Evolutionary conservation across 2,888 invertebrate species (phyloP), one percentile per base, ranked within the genome.

Genomic region (Eupithecia centaureata): DNA sequence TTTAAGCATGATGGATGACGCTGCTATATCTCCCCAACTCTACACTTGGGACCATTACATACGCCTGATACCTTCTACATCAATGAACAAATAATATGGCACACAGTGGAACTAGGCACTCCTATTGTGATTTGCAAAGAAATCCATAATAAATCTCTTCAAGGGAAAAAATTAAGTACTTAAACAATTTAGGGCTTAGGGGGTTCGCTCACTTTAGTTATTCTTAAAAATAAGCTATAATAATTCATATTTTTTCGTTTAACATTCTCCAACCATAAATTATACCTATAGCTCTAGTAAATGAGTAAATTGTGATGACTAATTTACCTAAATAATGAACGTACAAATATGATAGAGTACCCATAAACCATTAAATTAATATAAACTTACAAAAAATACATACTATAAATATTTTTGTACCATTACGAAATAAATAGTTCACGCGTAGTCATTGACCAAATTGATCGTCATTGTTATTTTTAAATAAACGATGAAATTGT

Each of bases 261-360:
- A 72, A 72, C 65, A 78, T 80, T 30, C 79, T 85, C 82, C 85
- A 83, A 84, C 77, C 81, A 78, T 85, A 83, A 67, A 76, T 79
- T 67, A 76, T 75, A 74, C 54, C 54, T 28, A 22, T 86, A 87
- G 79, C 74, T 75, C 76, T 56, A 30, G 73, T 86, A 86, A 83
- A 81, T 82, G 82, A 82, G 76, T 82, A 83, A 84, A 88, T 84
- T 91, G 88, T 90, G 87, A 89, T 90, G 85, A 80, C 79, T 82
- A 82, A 85, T 62, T 77, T 79, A 88, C 85, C 86, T 89, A 87
- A 88, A 86, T 83, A 84, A 87, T 86, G 84, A 89, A 90, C 89
- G 92, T 92, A 92, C 92, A 92, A 92, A 92, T 89, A 85, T 85
- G 84, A 86, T 86, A 86, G 80, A 82, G 76, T 87, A 89, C 78